Base-by-base conservation (phyloP, 2,888 invertebrate genomes). In the Diaphora mendica region DNA sequence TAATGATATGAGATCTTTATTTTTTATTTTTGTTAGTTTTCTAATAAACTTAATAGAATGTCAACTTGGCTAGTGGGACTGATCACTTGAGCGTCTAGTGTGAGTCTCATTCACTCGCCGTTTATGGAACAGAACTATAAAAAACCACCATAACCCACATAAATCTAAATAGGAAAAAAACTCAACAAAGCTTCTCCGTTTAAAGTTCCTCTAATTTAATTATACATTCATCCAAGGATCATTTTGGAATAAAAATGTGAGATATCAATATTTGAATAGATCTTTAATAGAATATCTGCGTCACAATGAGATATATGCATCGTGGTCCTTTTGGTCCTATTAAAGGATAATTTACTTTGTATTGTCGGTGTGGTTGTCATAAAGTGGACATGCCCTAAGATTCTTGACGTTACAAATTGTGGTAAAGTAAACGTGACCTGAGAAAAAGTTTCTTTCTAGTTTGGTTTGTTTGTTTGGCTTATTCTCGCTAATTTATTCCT, bases 301-400 rank as follows among this genome's bases (percentile, higher is more conserved):
- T 77, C 76, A 76, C 85, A 80, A 82, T 75, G 74, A 71, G 76
- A 76, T 74, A 59, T 66, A 78, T 79, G 80, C 74, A 71, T 79
- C 74, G 77, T 79, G 75, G 78, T 84, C 82, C 81, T 83, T 85
- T 82, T 79, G 70, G 77, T 79, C 76, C 77, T 84, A 85, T 86
- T 87, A 85, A 88, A 91, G 89, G 88, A 92, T 91, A 91, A 93
- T 94, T 94, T 94, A 91, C 89, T 90, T 90, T 85, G 90, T 91
- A 93, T 92, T 94, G 94, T 94, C 92, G 81, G 77, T 69, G 88
- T 90, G 85, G 83, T 70, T 74, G 65, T 72, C 55, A 64, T 74
- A 77, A 42, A 13, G 51, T 64, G 55, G 67, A 51, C 82, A 68
- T 85, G 85, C 90, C 30, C 62, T 15, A 15, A 59, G 59, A 62